Evolutionary conservation across 2,113 vertebrate genomes (phyloP).

Genomic region (Esox niger): DNA sequence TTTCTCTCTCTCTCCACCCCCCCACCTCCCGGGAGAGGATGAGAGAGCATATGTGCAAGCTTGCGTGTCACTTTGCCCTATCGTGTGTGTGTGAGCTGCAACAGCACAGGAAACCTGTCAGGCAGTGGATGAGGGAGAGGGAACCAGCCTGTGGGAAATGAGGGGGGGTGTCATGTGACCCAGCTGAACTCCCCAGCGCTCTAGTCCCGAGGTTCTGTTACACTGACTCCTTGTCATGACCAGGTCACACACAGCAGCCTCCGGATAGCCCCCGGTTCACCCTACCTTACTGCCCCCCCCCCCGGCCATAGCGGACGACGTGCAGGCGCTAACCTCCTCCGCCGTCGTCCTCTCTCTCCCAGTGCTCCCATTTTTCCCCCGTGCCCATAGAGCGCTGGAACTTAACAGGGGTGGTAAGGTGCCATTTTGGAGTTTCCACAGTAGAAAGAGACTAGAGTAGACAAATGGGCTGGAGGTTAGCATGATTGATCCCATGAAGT

Average conservation of each 20-base stretch:
- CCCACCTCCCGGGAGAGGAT: conserved; percentile 33
- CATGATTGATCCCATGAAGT: conserved; percentile 69
- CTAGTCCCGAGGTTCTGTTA: conserved; percentile 47
- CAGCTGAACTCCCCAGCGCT: conserved; percentile 47
- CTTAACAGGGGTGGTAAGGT: too few species aligned
- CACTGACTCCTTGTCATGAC: conserved; percentile 34
- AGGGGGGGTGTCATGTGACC: conserved; percentile 54
- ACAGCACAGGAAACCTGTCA: conserved; percentile 49
- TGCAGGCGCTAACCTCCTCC: not conserved
- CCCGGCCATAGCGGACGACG: conserved; percentile 6
- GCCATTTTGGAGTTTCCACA: too few species aligned
- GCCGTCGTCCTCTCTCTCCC: not conserved
- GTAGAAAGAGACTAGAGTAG: conserved; percentile 37
- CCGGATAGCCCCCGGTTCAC: conserved; percentile 46
- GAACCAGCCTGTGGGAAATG: conserved; percentile 33
- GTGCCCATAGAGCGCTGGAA: too few species aligned
- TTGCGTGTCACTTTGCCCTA: conserved; percentile 27
- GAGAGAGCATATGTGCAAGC: conserved; percentile 34
- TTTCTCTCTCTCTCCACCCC: not conserved
- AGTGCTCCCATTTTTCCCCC: too few species aligned
- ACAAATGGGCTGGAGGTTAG: conserved; percentile 63
- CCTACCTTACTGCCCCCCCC: conserved; percentile 37
- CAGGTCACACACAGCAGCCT: conserved; percentile 45
- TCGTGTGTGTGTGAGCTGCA: conserved; percentile 31
- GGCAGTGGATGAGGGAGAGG: conserved; percentile 23